Percentiles rank a stretch among this genome's conserved stretches.
Evolutionary conservation across 1,140 invertebrate genomes (phyloP).

Genomic region (Drosophila nannoptera): DNA sequence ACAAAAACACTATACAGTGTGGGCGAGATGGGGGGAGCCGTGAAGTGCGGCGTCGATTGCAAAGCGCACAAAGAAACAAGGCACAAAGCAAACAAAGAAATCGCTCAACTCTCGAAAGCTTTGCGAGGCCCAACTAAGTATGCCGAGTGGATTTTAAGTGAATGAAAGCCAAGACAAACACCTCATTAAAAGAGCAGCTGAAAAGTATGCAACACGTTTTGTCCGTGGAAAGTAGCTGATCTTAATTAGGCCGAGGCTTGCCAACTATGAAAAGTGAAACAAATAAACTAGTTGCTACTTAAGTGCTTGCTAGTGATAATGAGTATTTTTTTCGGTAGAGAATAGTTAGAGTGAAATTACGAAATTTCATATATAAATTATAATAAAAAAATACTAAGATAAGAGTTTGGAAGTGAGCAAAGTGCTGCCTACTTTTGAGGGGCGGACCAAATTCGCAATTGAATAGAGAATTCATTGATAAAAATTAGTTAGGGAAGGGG

Average conservation of each 20-base stretch:
- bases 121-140: slow-evolving; percentile 20
- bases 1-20: slow-evolving; percentile 58
- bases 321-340: no score
- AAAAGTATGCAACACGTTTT: slow-evolving; percentile 10
- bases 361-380: no score
- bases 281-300: no score
- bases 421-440: slow-evolving; percentile 27
- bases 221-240: not conserved
- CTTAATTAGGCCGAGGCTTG: not conserved
- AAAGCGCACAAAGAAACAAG: slow-evolving; percentile 39
- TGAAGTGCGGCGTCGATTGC: slow-evolving; percentile 6
- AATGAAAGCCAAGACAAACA: no score
- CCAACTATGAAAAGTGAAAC: not conserved
- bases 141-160: not conserved
- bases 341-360: no score
- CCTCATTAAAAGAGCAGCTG: not conserved
- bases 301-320: no score
- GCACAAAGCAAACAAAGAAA: slow-evolving; percentile 28
- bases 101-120: slow-evolving; percentile 7
- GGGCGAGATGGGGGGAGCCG: not conserved
- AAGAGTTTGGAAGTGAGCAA: not conserved
- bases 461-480: slow-evolving; percentile 39
- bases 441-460: slow-evolving; percentile 12
- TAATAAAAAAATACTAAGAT: no score
- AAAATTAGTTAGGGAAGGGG: slow-evolving; percentile 2